Conservation (phyloP, 2,888 invertebrate genomes). For the Autographa pulchrina region DNA sequence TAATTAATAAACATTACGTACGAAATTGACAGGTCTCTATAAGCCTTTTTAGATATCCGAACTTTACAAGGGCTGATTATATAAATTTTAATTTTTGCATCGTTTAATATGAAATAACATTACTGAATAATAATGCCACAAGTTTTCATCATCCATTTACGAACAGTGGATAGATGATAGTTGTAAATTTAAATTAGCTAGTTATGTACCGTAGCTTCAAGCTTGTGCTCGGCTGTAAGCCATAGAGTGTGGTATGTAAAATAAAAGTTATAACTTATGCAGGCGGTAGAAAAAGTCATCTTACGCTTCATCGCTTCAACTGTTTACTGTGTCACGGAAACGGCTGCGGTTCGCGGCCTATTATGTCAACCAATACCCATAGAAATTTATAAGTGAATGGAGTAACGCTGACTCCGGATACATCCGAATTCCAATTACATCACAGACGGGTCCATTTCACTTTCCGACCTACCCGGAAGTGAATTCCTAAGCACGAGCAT, state of each 20-base stretch:
- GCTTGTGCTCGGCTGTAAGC: conserved; percentile 45
- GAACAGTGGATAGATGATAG: conserved; percentile 61
- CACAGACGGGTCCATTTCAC: conserved; percentile 89
- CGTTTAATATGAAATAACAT: background rate
- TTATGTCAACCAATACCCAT: conserved; percentile 86
- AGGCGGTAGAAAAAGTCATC: conserved; percentile 68
- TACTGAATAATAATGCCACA: background rate
- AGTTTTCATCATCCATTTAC: conserved; percentile 34
- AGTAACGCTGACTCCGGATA: conserved; percentile 88
- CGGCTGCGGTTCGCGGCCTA: conserved; percentile 74
- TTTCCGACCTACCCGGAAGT: conserved; percentile 90
- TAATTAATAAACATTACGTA: too few species aligned
- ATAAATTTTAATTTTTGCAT: background rate
- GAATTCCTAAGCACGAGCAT: conserved; percentile 89
- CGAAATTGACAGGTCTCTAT: too few species aligned
- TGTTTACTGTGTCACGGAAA: conserved; percentile 77
- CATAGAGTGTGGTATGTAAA: conserved; percentile 60
- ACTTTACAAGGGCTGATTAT: background rate
- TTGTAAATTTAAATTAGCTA: conserved; percentile 69
- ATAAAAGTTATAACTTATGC: conserved; percentile 64
- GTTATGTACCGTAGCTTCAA: conserved; percentile 59
- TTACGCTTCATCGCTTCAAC: conserved; percentile 75
- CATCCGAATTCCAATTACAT: conserved; percentile 90
- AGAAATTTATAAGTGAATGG: conserved; percentile 88
- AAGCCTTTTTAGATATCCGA: background rate